A percentile compares a stretch with the other conserved stretches of the same genome.
Evolutionary conservation across 2,888 invertebrate species (phyloP).

Genomic region (Colostygia pectinataria): DNA sequence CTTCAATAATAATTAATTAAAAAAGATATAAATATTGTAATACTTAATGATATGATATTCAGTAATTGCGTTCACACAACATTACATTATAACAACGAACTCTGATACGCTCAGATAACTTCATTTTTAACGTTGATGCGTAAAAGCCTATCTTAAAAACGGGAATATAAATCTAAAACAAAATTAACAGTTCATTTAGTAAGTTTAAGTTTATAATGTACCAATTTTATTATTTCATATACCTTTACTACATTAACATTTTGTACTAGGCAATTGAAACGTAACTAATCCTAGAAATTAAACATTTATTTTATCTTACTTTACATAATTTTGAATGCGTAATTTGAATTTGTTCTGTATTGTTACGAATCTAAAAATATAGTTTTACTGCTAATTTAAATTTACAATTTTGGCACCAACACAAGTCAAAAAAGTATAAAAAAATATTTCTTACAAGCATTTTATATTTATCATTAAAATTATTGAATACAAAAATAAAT

Average conservation of each 20-base stretch:
- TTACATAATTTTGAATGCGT: too few relatives aligned
- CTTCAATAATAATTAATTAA: slow-evolving; percentile 49
- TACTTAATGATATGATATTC: slow-evolving; percentile 60
- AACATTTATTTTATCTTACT: not conserved
- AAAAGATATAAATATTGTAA: slow-evolving; percentile 51
- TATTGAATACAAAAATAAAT: slow-evolving; percentile 14
- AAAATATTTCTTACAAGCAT: not conserved
- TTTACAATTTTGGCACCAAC: slow-evolving; percentile 21
- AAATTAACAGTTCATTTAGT: not conserved
- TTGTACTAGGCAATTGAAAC: slow-evolving; percentile 6
- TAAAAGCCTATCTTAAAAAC: slow-evolving; percentile 14
- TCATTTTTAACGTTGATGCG: slow-evolving; percentile 14
- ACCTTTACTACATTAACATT: not conserved
- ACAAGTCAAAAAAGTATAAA: slow-evolving; percentile 7
- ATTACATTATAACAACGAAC: slow-evolving; percentile 29
- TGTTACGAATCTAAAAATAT: not conserved
- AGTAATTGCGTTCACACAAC: slow-evolving; percentile 42
- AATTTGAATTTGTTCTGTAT: slow-evolving; percentile 2
- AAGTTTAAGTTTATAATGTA: not conserved
- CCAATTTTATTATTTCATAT: not conserved
- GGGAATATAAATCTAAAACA: slow-evolving; percentile 6
- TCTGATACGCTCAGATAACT: slow-evolving; percentile 2
- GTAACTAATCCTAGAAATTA: not conserved
- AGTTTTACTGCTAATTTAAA: not conserved
- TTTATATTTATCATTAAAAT: not conserved